These are phyloP conservation scores for Porites rus DNA, from an alignment of 92 coral and sea anemone species.

Conservation along the genomic window DNA sequence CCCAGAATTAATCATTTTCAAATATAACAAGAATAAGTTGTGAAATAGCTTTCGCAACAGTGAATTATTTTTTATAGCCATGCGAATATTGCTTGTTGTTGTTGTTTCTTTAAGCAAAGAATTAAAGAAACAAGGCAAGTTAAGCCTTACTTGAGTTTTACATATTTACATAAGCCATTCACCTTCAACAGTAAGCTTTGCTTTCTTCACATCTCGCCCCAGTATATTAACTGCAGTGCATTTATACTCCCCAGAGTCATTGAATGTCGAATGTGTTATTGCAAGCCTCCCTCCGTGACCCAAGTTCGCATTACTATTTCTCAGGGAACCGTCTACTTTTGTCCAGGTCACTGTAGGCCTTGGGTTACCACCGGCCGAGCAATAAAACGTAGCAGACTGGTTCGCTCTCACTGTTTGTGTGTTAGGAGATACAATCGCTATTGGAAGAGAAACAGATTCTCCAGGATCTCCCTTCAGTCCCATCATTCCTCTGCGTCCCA, in stretches of 20 bases:
- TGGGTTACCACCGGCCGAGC: slow-evolving; percentile 28
- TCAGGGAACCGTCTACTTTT: not conserved
- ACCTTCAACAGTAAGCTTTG: slow-evolving; percentile 17
- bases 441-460: not conserved
- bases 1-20: too few species aligned
- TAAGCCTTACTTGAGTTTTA: too few species aligned
- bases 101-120: too few species aligned
- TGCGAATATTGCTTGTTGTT: too few species aligned
- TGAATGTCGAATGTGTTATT: not conserved
- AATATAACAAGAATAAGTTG: too few species aligned
- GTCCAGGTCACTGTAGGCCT: slow-evolving; percentile 7
- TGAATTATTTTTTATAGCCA: too few species aligned
- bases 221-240: slow-evolving; percentile 18
- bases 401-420: slow-evolving; percentile 9
- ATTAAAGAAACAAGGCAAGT: too few species aligned
- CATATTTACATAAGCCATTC: not conserved
- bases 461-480: slow-evolving; percentile 4
- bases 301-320: not conserved
- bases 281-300: not conserved
- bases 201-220: not conserved
- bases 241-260: slow-evolving; percentile 25
- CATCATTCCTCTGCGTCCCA: not conserved
- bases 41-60: too few species aligned
- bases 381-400: slow-evolving; percentile 21
- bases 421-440: not conserved